phyloP scores from a whole-genome alignment of 1,140 invertebrate genomes.

The Drosophila orosa region DNA sequence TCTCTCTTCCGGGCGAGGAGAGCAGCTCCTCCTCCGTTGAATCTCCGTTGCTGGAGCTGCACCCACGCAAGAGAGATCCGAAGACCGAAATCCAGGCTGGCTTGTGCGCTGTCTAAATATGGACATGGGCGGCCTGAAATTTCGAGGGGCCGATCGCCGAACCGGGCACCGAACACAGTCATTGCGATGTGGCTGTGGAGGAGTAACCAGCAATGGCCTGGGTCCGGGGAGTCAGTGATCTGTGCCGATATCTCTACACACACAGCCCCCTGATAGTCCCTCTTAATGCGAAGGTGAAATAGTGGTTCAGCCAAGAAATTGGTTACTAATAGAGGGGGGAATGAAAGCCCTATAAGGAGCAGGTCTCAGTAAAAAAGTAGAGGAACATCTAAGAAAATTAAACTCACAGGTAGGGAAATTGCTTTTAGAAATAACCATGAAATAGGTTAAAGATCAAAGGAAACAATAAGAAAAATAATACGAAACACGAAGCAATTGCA shows the following conservation, averaged over 20 bases:
- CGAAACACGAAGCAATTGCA: background rate
- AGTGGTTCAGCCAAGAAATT: conserved; percentile 36
- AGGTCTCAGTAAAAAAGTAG: conserved; percentile 1
- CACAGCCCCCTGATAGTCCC: conserved; percentile 26
- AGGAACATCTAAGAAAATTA: conserved; percentile 1
- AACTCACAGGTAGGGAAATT: background rate
- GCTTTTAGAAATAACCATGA: background rate
- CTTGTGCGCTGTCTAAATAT: conserved; percentile 59
- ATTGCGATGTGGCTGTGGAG: conserved; percentile 43
- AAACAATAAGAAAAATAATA: background rate
- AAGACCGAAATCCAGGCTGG: conserved; percentile 37
- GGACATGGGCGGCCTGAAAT: conserved; percentile 64
- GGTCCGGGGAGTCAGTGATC: conserved; percentile 24
- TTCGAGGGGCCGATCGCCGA: conserved; percentile 28
- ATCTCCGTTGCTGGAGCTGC: conserved; percentile 39
- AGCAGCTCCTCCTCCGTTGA: conserved; percentile 2
- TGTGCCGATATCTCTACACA: conserved; percentile 32
- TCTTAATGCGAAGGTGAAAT: conserved; percentile 26
- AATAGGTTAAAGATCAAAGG: background rate
- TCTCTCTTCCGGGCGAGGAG: conserved; percentile 19
- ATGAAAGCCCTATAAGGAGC: conserved; percentile 7
- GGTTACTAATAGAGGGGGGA: conserved; percentile 14
- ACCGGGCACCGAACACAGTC: conserved; percentile 20
- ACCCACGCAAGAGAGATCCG: conserved; percentile 62
- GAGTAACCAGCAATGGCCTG: conserved; percentile 33